phyloP scores from a whole-genome alignment of 2,113 vertebrate species.

The Lates calcarifer region DNA sequence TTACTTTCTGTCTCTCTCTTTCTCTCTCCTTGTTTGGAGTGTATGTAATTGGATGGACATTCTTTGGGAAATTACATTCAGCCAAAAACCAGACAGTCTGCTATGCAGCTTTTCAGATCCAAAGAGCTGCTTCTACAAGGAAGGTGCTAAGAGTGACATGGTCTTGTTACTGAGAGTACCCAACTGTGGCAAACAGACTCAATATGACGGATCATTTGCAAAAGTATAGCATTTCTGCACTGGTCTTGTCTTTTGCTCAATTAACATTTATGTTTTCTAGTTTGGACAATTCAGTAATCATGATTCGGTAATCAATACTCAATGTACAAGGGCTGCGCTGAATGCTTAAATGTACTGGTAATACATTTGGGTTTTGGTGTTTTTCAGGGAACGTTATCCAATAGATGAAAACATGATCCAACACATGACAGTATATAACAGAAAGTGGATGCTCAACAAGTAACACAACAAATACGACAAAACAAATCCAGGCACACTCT shows the following conservation, averaged over 20 bases:
- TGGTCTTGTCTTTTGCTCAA: not conserved
- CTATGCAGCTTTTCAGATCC: not conserved
- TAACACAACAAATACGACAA: too few species aligned
- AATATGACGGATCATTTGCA: not conserved
- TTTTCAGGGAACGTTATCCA: too few species aligned
- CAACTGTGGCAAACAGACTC: not conserved
- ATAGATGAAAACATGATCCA: too few species aligned
- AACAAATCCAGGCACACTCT: too few species aligned
- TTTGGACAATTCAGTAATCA: too few species aligned
- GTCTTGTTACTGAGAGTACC: not conserved
- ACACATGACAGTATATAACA: too few species aligned
- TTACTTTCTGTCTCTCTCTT: not conserved
- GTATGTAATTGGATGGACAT: constrained; percentile 15
- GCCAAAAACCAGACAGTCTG: not conserved
- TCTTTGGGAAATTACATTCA: not conserved
- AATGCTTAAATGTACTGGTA: too few species aligned
- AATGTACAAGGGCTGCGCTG: too few species aligned
- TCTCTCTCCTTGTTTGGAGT: not conserved
- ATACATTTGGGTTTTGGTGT: too few species aligned
- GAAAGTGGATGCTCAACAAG: too few species aligned
- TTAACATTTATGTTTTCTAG: too few species aligned
- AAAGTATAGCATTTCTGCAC: not conserved
- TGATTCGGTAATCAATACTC: not conserved
- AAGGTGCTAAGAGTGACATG: not conserved
- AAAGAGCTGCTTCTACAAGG: constrained; percentile 23